Evolutionary conservation across 2,113 vertebrate genomes (phyloP), one percentile per base, ranked within the genome.

Genomic region (Megaceryle torquata): DNA sequence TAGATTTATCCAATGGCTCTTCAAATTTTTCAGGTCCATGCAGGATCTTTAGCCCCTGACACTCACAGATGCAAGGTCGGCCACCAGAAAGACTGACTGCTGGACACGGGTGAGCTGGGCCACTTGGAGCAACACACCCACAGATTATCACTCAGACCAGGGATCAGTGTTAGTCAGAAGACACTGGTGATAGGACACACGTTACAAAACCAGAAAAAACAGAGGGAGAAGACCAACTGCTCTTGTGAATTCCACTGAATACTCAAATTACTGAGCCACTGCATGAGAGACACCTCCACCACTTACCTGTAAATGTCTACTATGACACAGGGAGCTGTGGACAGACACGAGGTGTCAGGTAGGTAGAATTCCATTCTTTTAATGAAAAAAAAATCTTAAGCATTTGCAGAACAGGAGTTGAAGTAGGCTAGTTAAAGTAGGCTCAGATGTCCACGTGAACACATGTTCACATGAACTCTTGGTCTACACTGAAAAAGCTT

Each of bases 141-240:
- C 33, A 59, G 57, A 57, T 26, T 21, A 82, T 4, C 46, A 22
- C 44, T 57, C 0, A 72, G 63, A 76, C 8, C 26, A 57, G 46
- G 11, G 17, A 80, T n/a, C 37, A 53, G 12, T n/a, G 51, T 56
- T 75, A 64, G 31, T n/a, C 1, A 4, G 44, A 39, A 77, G 19
- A 78, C 51, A 43, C 22, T 25, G 24, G 18, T 25, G 26, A 79
- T 0, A 37, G 48, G 15, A 16, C 6, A 20, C 0, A 0, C 16
- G 17, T 6, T 48, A 29, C 25, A 94, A 90, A 93, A 21, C 43
- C 64, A 90, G 41, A 33, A 48, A 82, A 69, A 88, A 82, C 24
- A 67, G 17, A 29, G 21, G 10, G 41, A 74, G 39, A 53, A 86
- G 51, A 88, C 33, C 35, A 88, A 87, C 48, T 68, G 43, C 61